A percentile compares a stretch with the other conserved stretches of the same genome.
phyloP scores from a whole-genome alignment of 2,113 vertebrate species.

The Halichoeres trimaculatus region DNA sequence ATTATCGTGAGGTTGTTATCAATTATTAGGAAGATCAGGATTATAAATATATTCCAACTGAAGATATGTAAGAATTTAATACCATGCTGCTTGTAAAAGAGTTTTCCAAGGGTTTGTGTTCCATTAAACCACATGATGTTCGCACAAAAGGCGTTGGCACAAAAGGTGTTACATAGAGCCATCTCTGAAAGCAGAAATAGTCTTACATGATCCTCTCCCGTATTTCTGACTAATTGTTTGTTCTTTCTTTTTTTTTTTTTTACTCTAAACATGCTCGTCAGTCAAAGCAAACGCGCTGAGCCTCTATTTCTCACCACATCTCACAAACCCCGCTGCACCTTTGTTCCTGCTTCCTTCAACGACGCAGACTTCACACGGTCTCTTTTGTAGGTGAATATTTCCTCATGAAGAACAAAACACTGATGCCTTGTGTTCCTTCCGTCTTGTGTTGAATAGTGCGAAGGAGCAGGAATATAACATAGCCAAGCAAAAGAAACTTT shows the following conservation, averaged over 20 bases:
- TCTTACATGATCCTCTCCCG: background rate
- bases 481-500: slow-evolving; percentile 30
- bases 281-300: background rate
- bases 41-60: slow-evolving; percentile 30
- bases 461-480: background rate
- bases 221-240: background rate
- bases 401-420: slow-evolving; percentile 22
- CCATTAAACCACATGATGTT: no score
- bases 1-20: background rate
- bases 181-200: background rate
- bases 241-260: background rate
- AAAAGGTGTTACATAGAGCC: slow-evolving; percentile 1
- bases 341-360: background rate
- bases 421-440: slow-evolving; percentile 7
- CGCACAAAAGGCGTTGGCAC: background rate
- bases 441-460: slow-evolving; percentile 16
- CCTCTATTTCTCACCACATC: slow-evolving; percentile 3
- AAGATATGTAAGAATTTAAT: slow-evolving; percentile 18
- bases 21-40: background rate
- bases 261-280: background rate
- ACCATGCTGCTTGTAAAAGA: slow-evolving; percentile 4
- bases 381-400: slow-evolving; percentile 6
- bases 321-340: background rate
- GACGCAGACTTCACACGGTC: slow-evolving; percentile 2
- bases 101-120: background rate